These are phyloP conservation scores for Coecobrya sp. DNA, from an alignment of 2,888 invertebrate species.

Conservation along the genomic window DNA sequence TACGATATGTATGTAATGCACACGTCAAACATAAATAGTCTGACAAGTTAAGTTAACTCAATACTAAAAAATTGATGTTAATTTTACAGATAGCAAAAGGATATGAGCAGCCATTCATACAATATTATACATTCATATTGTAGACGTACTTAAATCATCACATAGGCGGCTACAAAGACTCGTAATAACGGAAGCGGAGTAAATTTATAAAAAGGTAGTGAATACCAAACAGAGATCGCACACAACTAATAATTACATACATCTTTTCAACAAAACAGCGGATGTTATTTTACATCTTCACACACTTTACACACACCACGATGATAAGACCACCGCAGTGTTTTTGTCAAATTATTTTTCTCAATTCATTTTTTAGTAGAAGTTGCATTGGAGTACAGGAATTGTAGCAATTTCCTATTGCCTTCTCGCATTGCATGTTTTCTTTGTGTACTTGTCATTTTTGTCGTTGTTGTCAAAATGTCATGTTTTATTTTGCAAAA, in stretches of 20 bases:
- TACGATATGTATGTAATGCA: slow-evolving; percentile 38
- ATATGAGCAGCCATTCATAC: background rate
- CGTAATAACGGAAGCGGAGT: background rate
- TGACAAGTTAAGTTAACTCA: slow-evolving; percentile 21
- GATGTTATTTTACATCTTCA: slow-evolving; percentile 23
- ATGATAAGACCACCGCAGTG: slow-evolving; percentile 40
- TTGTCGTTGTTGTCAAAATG: too few species aligned
- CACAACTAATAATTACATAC: background rate
- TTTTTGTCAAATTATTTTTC: too few species aligned
- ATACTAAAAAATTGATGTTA: background rate
- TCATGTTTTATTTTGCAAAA: background rate
- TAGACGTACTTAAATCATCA: background rate
- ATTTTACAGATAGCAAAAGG: background rate
- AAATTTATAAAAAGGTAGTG: background rate
- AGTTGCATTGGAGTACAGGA: too few species aligned
- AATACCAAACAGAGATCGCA: slow-evolving; percentile 7
- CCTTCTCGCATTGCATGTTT: too few species aligned
- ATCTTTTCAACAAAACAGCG: background rate
- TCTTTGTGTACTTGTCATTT: too few species aligned
- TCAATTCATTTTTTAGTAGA: too few species aligned
- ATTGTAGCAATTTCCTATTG: too few species aligned
- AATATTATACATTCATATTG: slow-evolving; percentile 3
- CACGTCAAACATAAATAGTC: slow-evolving; percentile 17
- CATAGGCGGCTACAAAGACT: slow-evolving; percentile 12
- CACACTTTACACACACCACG: slow-evolving; percentile 14